Evolutionary conservation across 1,140 invertebrate species (phyloP), one percentile per base, ranked within the genome.

Genomic region (Drosophila kikkawai): DNA sequence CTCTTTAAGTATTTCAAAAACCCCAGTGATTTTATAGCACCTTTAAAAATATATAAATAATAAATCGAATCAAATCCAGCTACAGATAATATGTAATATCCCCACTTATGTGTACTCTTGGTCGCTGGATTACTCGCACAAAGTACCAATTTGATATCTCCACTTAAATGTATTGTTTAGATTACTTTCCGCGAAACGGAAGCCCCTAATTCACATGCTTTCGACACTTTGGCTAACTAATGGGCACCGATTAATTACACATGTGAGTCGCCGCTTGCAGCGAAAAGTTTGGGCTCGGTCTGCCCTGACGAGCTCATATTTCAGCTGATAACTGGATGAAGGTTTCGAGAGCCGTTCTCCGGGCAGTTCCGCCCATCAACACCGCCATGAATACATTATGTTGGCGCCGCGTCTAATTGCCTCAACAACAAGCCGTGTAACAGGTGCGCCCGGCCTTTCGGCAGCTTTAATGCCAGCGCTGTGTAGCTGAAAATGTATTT

Each of bases 401-500:
- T 74, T 66, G 34, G 53, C 37, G 51, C 53, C 53, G 39, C 60
- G 48, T 80, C 84, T 86, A 86, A 86, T 86, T 88, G 83, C 84
- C 82, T 56, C n/a, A 51, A 42, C 22, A 26, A 29, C 45, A 42
- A 53, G 61, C 48, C 50, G 66, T 71, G 82, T 86, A 87, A 86
- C 82, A 86, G 82, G 82, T 87, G 82, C 82, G 75, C 29, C 34
- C 36, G n/a, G 22, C 36, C 50, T 37, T 51, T 36, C 53, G 53
- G 66, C 66, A 50, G 53, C 60, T 71, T 66, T 58, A 70, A 66
- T 50, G 69, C 55, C 48, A 17, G 32, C 11, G 11, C 50, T 84
- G 79, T 75, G 77, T 80, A 68, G 80, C 78, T 80, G 85, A 79
- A 79, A 87, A 87, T 84, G 59, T 90, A 88, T 90, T 88, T 61